Conservation (phyloP, 2,888 invertebrate species). For the Zygogramma bicolorata region DNA sequence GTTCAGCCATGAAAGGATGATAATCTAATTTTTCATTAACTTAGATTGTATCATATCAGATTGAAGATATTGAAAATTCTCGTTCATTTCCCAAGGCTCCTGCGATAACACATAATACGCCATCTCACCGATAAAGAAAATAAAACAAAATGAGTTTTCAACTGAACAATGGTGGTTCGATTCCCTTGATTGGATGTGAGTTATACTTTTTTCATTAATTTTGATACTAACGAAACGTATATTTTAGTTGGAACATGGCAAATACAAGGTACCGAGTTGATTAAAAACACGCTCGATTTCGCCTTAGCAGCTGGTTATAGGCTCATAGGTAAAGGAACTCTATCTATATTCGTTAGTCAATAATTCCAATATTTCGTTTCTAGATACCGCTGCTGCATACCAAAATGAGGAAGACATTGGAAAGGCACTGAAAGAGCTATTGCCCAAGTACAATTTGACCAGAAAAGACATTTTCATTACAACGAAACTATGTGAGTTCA, state of each 20-base stretch:
- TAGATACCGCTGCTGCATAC: conserved; percentile 85
- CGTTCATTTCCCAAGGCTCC: no score
- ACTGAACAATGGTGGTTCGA: conserved; percentile 66
- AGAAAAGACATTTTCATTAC: conserved; percentile 84
- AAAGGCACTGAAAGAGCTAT: conserved; percentile 72
- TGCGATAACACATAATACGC: no score
- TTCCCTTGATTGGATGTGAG: conserved; percentile 73
- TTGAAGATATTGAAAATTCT: no score
- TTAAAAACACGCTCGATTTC: conserved; percentile 71
- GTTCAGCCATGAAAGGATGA: no score
- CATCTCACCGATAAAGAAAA: no score
- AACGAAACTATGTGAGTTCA: conserved; percentile 78
- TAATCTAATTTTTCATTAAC: no score
- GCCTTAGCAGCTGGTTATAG: conserved; percentile 78
- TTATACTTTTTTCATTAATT: conserved; percentile 26
- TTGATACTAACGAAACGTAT: conserved; percentile 16
- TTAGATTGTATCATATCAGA: no score
- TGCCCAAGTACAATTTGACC: conserved; percentile 77
- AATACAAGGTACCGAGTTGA: conserved; percentile 69
- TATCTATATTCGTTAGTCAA: neutral
- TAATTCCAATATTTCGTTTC: conserved; percentile 40
- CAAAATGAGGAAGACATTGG: conserved; percentile 80
- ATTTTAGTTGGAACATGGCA: conserved; percentile 76
- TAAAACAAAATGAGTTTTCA: conserved; percentile 58
- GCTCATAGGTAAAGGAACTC: conserved; percentile 73